phyloP scores from a whole-genome alignment of 2,797 vertebrate species.

The Tauraco hartlaubi region DNA sequence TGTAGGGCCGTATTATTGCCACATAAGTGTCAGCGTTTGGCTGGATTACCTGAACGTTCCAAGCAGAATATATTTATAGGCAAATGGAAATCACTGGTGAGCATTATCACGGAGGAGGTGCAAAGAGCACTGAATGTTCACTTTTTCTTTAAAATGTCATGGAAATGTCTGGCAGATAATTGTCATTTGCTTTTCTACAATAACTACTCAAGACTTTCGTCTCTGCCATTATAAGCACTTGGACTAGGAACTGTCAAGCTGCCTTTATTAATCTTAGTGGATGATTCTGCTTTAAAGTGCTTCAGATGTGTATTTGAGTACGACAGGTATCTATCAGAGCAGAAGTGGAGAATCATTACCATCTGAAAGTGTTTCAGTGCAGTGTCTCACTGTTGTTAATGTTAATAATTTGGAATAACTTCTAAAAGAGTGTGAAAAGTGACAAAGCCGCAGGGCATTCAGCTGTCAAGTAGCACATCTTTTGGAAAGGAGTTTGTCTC shows the following conservation, averaged over 20 bases:
- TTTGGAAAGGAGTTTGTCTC: neutral
- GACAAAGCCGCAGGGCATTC: neutral
- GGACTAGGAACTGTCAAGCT: neutral
- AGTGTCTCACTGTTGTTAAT: neutral
- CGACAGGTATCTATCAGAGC: slow-evolving; percentile 17
- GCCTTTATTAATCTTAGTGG: neutral
- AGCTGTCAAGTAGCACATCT: neutral
- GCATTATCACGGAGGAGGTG: neutral
- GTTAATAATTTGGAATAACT: slow-evolving; percentile 1
- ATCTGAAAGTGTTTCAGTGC: neutral
- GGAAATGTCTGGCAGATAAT: slow-evolving; percentile 14
- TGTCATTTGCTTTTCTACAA: neutral
- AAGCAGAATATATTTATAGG: neutral
- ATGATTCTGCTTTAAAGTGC: neutral
- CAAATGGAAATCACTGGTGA: neutral
- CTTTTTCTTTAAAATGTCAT: neutral
- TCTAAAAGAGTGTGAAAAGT: neutral
- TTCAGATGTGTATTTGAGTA: neutral
- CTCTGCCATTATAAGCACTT: neutral
- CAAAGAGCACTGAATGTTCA: neutral
- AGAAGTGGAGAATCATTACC: neutral
- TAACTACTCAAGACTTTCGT: neutral
- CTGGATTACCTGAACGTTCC: neutral
- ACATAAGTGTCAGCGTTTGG: neutral
- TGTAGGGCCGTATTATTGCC: neutral